phyloP scores from a whole-genome alignment of 2,797 vertebrate genomes.

The Erithacus rubecula region DNA sequence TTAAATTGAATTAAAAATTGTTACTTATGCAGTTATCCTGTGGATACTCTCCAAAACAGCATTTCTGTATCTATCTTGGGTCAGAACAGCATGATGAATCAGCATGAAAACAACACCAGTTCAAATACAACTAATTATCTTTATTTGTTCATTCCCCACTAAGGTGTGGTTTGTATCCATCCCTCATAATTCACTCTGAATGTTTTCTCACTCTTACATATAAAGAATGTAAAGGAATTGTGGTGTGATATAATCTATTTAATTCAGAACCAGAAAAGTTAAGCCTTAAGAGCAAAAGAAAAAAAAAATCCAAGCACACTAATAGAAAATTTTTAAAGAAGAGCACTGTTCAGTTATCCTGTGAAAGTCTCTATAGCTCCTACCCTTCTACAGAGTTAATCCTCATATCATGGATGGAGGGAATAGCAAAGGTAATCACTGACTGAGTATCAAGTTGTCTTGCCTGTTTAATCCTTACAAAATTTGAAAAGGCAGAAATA shows the following conservation, averaged over 20 bases:
- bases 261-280: not conserved
- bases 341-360: not conserved
- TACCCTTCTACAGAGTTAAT: not conserved
- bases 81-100: slow-evolving; percentile 42
- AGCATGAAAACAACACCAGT: slow-evolving; percentile 27
- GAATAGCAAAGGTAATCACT: not conserved
- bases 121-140: slow-evolving; percentile 19
- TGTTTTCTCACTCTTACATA: not conserved
- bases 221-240: not conserved
- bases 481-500: not conserved
- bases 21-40: slow-evolving; percentile 25
- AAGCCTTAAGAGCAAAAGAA: not conserved
- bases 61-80: slow-evolving; percentile 43
- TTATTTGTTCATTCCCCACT: not conserved
- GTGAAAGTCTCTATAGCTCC: not conserved
- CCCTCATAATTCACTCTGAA: not conserved
- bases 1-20: slow-evolving; percentile 46
- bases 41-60: slow-evolving; percentile 48
- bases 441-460: not conserved
- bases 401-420: rapidly evolving
- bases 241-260: not conserved
- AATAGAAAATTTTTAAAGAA: not conserved
- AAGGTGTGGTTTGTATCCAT: not conserved
- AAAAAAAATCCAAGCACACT: not conserved
- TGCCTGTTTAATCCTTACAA: not conserved